phyloP scores from a whole-genome alignment of 2,888 invertebrate species.

The Drosophila anomelani region DNA sequence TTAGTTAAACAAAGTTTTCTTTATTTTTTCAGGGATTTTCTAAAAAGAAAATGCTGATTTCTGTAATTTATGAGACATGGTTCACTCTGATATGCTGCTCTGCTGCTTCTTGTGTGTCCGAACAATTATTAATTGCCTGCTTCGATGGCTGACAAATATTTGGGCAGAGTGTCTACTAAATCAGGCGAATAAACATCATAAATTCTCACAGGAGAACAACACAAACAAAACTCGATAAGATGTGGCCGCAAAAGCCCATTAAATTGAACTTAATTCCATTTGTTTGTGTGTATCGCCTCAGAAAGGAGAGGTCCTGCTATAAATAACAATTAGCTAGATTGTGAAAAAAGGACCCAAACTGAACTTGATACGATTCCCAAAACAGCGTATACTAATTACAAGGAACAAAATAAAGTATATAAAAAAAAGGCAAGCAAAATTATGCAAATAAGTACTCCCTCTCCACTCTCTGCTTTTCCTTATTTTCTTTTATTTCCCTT shows the following conservation, averaged over 20 bases:
- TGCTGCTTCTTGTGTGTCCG: too few relatives aligned
- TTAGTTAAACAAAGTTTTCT: slow-evolving; percentile 19
- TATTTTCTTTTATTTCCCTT: slow-evolving; percentile 20
- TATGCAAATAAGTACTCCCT: slow-evolving; percentile 39
- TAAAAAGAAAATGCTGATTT: not conserved
- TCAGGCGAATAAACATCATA: slow-evolving; percentile 44
- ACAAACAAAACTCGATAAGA: slow-evolving; percentile 33
- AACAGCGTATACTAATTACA: slow-evolving; percentile 61
- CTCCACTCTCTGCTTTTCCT: not conserved
- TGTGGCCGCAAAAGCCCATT: slow-evolving; percentile 50
- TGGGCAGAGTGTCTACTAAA: slow-evolving; percentile 14
- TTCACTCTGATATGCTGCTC: not conserved
- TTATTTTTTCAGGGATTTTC: slow-evolving; percentile 6
- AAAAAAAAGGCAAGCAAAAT: slow-evolving; percentile 34
- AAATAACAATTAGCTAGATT: slow-evolving; percentile 79
- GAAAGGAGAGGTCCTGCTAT: slow-evolving; percentile 56
- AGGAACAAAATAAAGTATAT: not conserved
- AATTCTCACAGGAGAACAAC: slow-evolving; percentile 25
- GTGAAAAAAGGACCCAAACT: slow-evolving; percentile 62
- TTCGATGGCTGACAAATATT: slow-evolving; percentile 37
- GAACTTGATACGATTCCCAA: slow-evolving; percentile 35
- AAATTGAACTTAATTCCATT: slow-evolving; percentile 71
- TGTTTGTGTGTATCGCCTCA: slow-evolving; percentile 30
- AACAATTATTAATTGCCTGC: slow-evolving; percentile 36
- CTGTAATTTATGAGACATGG: not conserved